Evolutionary conservation across 2,113 vertebrate genomes (phyloP).

Genomic region (Theristicus caerulescens): DNA sequence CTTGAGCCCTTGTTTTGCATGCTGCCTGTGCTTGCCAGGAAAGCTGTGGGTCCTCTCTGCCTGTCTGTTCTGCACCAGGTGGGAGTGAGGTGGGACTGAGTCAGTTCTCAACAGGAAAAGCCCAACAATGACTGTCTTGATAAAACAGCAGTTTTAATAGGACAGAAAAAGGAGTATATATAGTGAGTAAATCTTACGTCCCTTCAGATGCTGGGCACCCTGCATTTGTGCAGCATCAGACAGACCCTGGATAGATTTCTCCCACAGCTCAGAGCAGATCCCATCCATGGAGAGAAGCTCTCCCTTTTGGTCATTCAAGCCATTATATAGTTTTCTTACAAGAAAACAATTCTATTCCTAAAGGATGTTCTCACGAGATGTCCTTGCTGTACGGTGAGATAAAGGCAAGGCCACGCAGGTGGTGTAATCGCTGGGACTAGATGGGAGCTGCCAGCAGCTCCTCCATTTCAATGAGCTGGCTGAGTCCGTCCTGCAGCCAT

Average conservation of each 20-base stretch:
- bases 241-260: neutral
- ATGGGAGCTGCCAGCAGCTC: neutral
- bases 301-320: neutral
- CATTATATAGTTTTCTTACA: neutral
- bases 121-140: neutral
- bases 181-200: neutral
- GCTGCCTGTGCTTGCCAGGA: neutral
- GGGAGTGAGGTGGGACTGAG: fast-evolving
- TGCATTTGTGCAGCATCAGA: neutral
- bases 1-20: neutral
- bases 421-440: fast-evolving
- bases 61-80: neutral
- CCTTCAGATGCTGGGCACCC: neutral
- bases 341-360: neutral
- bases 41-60: neutral
- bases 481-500: neutral
- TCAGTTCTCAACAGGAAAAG: neutral
- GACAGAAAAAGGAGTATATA: neutral
- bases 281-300: neutral
- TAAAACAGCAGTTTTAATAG: neutral
- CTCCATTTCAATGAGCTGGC: neutral
- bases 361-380: neutral
- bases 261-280: neutral
- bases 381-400: neutral
- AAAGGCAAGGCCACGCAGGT: neutral